phyloP scores from a whole-genome alignment of 2,113 vertebrate genomes.

The Sterrhoptilus dennistouni region DNA sequence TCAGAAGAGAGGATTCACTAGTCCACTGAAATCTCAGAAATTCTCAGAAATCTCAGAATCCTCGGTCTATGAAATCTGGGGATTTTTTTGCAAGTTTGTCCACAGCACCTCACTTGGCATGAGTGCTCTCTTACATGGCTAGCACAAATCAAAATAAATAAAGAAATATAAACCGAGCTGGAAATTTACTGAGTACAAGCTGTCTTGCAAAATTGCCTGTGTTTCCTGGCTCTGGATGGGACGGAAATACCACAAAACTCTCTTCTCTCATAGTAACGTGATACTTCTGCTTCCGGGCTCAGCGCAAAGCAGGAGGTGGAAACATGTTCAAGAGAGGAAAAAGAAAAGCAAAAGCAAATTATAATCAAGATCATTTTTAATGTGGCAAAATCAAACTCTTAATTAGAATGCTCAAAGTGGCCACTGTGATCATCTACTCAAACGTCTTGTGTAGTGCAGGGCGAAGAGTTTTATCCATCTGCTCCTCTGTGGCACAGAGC shows the following conservation, averaged over 20 bases:
- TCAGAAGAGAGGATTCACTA: not conserved
- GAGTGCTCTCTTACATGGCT: not conserved
- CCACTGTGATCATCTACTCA: not conserved
- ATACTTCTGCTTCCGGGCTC: constrained; percentile 55
- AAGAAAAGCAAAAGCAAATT: not conserved
- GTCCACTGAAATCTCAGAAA: not conserved
- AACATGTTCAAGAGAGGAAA: not conserved
- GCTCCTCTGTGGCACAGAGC: not conserved
- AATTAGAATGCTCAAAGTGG: not conserved
- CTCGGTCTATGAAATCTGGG: not conserved
- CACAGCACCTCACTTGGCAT: constrained; percentile 3
- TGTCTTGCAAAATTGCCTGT: constrained; percentile 61
- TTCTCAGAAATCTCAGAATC: not conserved
- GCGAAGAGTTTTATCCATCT: not conserved
- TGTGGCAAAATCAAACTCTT: not conserved
- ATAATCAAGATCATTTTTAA: not conserved
- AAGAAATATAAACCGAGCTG: constrained; percentile 47
- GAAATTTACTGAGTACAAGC: constrained; percentile 57
- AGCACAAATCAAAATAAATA: constrained; percentile 43
- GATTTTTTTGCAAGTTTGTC: not conserved
- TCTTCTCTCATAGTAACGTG: constrained; percentile 13
- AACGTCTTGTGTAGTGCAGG: not conserved
- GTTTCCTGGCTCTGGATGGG: constrained; percentile 56
- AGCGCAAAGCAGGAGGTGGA: not conserved
- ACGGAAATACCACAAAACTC: constrained; percentile 50